Conservation (phyloP, 2,888 invertebrate species). For the Lasius platythorax region DNA sequence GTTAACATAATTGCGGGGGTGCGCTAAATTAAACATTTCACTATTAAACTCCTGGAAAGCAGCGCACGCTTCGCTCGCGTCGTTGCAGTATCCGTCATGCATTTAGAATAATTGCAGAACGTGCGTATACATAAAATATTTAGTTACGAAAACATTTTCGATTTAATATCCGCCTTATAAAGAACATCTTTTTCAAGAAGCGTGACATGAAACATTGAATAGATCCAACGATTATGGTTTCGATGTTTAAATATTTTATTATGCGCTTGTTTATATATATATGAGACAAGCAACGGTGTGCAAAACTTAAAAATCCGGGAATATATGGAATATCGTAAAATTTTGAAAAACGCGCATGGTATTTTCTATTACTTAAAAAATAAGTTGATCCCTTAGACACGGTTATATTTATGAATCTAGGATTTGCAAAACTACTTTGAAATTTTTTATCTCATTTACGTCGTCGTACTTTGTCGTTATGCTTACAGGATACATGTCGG, state of each 20-base stretch:
- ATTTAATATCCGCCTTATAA: background rate
- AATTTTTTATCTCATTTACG: constrained; percentile 15
- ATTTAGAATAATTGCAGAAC: constrained; percentile 19
- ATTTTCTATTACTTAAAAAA: background rate
- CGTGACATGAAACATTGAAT: background rate
- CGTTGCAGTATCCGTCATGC: background rate
- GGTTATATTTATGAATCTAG: too few relatives aligned
- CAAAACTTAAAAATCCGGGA: background rate
- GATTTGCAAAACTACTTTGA: background rate
- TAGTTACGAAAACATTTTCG: background rate
- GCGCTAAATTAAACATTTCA: background rate
- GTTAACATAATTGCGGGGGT: constrained; percentile 29
- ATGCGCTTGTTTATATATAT: background rate
- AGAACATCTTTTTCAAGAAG: background rate
- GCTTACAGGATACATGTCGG: background rate
- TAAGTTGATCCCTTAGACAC: background rate
- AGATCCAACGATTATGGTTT: background rate
- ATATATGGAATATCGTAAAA: background rate
- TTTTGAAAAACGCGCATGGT: background rate
- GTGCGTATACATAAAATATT: background rate
- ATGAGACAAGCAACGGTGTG: background rate
- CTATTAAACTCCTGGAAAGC: background rate
- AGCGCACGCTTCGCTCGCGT: background rate
- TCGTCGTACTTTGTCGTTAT: background rate
- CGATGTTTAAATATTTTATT: background rate